Base-by-base conservation (phyloP, 2,797 vertebrate genomes). In the Melanotaenia nigrans region DNA sequence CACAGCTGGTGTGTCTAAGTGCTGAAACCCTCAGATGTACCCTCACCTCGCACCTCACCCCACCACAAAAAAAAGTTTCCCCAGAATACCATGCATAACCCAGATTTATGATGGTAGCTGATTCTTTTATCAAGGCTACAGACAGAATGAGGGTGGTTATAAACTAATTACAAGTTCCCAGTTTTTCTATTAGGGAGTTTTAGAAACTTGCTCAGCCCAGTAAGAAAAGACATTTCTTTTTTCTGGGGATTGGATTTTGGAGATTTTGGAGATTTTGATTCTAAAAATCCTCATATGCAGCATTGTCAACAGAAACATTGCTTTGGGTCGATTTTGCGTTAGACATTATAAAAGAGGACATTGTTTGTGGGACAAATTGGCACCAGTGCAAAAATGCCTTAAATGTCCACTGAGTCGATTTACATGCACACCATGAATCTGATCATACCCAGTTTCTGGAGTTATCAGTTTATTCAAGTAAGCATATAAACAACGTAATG, bases 1-100 rank as follows among this genome's bases (percentile, higher is more conserved):
- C 93, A 95, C 94, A 94, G 94, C 94, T 94, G 94, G 88, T 84
- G 86, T 64, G 80, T 83, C 88, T 89, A 88, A 87, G 83, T 75
- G 62, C 86, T 70, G 38, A 84, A 90, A 84, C 86, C 72, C 84
- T 84, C 82, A 81, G 80, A 89, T 88, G 81, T 86, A 58, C 76
- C 78, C 72, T 90, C 85, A 82, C 79, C 87, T 85, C 73, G 30
- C 59, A 49, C 79, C 80, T 87, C 67, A 78, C 84, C 84, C 83
- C 77, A 38, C 60, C 42, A 4, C 71, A 79, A 73, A 61, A n/a
- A 16, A 78, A 69, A 57, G 66, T 81, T 68, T 79, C 77, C 71
- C 76, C 78, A 75, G 77, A 81, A 89, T 81, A 77, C 85, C 80
- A 51, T 11, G 72, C 82, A 87, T 82, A 91, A 84, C 84, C 76